phyloP scores from a whole-genome alignment of 1,140 invertebrate species.

The Batillaria attramentaria region DNA sequence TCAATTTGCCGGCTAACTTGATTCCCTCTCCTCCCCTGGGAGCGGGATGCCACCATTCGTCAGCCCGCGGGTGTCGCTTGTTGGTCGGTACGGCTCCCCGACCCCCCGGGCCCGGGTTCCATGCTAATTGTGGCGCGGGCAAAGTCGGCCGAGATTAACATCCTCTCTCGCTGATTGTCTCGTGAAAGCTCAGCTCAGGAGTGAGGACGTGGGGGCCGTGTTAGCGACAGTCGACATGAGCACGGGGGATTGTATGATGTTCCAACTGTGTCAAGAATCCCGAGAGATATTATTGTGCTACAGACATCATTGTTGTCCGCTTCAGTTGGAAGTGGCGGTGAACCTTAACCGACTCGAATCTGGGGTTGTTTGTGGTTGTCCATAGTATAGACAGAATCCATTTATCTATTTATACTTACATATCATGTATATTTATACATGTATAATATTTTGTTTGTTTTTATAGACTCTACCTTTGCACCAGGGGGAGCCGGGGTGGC shows the following conservation, averaged over 20 bases:
- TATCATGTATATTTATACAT: too few species aligned
- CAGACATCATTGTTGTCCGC: too few species aligned
- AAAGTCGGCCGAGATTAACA: constrained; percentile 10
- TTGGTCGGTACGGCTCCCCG: not conserved
- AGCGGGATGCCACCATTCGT: constrained; percentile 30
- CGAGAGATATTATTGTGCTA: too few species aligned
- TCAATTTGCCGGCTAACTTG: constrained; percentile 52
- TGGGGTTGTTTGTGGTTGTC: too few species aligned
- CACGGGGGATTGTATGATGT: not conserved
- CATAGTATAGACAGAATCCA: too few species aligned
- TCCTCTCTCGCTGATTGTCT: constrained; percentile 29
- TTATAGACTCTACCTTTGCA: too few species aligned
- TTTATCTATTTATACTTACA: too few species aligned
- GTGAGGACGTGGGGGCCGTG: not conserved
- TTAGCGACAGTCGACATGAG: not conserved
- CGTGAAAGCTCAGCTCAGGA: constrained; percentile 1
- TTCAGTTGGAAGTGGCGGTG: too few species aligned
- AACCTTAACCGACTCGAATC: too few species aligned
- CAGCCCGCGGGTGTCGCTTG: constrained; percentile 27
- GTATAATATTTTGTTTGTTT: too few species aligned
- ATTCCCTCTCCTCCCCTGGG: constrained; percentile 33
- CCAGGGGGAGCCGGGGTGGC: too few species aligned
- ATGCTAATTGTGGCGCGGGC: constrained; percentile 28
- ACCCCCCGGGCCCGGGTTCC: not conserved
- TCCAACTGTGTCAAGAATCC: not conserved